phyloP scores from a whole-genome alignment of 2,797 vertebrate genomes.

The Sciurus vulgaris region DNA sequence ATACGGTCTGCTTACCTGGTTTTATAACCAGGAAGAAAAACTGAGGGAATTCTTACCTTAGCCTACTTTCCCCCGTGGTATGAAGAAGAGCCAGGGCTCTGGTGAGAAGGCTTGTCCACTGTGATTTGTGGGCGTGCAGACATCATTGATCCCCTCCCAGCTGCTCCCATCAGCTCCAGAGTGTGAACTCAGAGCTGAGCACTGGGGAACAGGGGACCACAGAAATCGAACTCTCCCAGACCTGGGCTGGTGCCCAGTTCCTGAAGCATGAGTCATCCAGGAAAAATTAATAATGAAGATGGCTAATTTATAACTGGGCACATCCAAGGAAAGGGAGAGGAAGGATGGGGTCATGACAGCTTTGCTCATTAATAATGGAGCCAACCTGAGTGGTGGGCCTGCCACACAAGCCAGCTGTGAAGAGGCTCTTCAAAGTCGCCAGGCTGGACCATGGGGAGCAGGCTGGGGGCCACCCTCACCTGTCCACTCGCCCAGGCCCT shows the following conservation, averaged over 20 bases:
- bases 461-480: accelerated
- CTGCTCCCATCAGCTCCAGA: not conserved
- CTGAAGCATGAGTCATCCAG: conserved; percentile 77
- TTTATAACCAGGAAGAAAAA: not conserved
- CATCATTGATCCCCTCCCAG: not conserved
- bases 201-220: conserved; percentile 40
- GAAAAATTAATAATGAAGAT: conserved; percentile 79
- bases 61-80: accelerated
- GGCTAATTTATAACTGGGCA: conserved; percentile 71
- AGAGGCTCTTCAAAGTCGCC: accelerated
- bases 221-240: conserved; percentile 64
- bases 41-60: accelerated
- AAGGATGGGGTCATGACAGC: not conserved
- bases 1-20: not conserved
- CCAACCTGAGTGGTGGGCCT: not conserved
- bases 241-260: conserved; percentile 49
- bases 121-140: not conserved
- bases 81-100: not conserved
- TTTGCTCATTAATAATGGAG: conserved; percentile 62
- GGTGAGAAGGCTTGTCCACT: accelerated
- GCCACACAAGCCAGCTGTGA: accelerated
- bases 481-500: not conserved
- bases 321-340: not conserved
- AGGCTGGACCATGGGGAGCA: accelerated
- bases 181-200: not conserved